Evolutionary conservation across 2,888 invertebrate species (phyloP).

Genomic region (Neoascia interrupta): DNA sequence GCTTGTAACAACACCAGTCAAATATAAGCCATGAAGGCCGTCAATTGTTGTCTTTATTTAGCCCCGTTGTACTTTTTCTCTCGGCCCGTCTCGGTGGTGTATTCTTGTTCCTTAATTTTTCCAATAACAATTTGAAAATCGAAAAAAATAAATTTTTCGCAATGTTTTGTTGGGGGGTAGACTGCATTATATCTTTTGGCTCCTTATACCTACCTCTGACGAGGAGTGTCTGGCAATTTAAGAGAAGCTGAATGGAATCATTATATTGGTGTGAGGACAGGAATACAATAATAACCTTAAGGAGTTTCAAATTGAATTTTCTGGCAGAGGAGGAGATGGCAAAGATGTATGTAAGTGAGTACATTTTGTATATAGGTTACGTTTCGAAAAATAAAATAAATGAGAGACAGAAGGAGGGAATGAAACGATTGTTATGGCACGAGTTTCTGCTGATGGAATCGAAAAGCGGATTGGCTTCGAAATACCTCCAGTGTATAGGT

Average conservation of each 20-base stretch:
- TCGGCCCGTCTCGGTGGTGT: background rate
- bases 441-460: too few relatives aligned
- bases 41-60: conserved; percentile 47
- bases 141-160: conserved; percentile 19
- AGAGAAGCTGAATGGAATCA: too few relatives aligned
- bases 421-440: too few relatives aligned
- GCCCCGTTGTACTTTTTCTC: background rate
- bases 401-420: too few relatives aligned
- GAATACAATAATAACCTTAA: conserved; percentile 19
- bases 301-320: conserved; percentile 16
- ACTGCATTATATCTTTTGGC: too few relatives aligned
- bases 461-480: too few relatives aligned
- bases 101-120: conserved; percentile 20
- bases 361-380: too few relatives aligned
- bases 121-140: conserved; percentile 39
- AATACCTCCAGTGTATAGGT: too few relatives aligned
- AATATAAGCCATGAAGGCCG: conserved; percentile 31
- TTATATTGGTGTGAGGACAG: too few relatives aligned
- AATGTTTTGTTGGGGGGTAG: background rate
- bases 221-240: too few relatives aligned
- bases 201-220: too few relatives aligned
- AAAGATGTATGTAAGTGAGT: background rate
- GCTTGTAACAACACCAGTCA: conserved; percentile 33
- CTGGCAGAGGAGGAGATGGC: background rate
- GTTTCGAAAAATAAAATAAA: too few relatives aligned